phyloP scores from a whole-genome alignment of 2,113 vertebrate species.

The Macrotus californicus region DNA sequence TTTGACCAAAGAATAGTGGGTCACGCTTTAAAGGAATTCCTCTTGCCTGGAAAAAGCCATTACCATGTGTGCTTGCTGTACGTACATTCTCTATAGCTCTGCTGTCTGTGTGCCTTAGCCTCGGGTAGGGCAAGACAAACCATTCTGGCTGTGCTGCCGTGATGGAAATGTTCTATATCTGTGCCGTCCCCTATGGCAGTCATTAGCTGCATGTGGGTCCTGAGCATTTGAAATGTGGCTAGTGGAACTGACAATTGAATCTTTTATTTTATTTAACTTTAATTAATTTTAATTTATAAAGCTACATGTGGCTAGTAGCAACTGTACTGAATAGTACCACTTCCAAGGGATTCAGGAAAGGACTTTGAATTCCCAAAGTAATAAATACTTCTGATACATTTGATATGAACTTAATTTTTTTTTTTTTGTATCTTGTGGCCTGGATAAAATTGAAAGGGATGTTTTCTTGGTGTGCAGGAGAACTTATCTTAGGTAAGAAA shows the following conservation, averaged over 20 bases:
- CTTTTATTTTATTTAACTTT: background rate
- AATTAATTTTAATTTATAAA: background rate
- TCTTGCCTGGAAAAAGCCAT: background rate
- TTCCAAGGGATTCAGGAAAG: background rate
- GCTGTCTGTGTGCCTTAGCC: background rate
- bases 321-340: background rate
- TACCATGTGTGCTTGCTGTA: background rate
- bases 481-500: conserved; percentile 23
- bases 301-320: background rate
- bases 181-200: background rate
- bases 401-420: conserved; percentile 30
- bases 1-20: background rate
- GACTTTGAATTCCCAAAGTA: background rate
- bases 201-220: background rate
- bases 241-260: background rate
- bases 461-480: background rate
- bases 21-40: background rate
- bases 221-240: background rate
- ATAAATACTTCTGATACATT: conserved; percentile 6
- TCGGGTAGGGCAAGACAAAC: background rate
- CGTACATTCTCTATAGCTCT: background rate
- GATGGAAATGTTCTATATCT: background rate
- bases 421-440: conserved; percentile 4
- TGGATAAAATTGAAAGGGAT: conserved; percentile 42
- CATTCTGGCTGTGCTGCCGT: background rate